phyloP scores from a whole-genome alignment of 2,113 vertebrate genomes.

The Peromyscus leucopus region DNA sequence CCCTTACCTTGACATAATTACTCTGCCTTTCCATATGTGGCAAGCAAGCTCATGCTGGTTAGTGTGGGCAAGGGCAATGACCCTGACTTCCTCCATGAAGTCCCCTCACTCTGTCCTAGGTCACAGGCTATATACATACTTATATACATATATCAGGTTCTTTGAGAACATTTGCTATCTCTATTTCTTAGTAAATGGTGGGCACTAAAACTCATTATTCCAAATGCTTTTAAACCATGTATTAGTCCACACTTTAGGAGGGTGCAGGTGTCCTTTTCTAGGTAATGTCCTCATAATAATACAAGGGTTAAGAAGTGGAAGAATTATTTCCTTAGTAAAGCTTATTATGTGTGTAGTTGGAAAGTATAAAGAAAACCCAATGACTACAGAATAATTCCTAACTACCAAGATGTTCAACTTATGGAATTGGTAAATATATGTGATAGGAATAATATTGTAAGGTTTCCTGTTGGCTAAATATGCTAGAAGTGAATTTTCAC shows the following conservation, averaged over 20 bases:
- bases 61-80: neutral
- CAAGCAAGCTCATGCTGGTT: neutral
- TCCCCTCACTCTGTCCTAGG: neutral
- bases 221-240: neutral
- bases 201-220: conserved; percentile 4
- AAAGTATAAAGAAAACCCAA: conserved; percentile 13
- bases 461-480: neutral
- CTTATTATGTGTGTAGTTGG: neutral
- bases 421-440: neutral
- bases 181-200: conserved; percentile 15
- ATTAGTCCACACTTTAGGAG: neutral
- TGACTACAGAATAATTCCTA: neutral
- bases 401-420: conserved; percentile 16
- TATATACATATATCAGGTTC: neutral
- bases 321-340: conserved; percentile 20
- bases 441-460: neutral
- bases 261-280: conserved; percentile 51
- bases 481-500: conserved; percentile 13
- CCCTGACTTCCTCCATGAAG: neutral
- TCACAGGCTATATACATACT: neutral
- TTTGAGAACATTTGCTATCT: neutral
- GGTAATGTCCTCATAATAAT: neutral
- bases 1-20: neutral
- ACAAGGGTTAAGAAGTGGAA: conserved; percentile 6
- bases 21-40: neutral